A percentile compares a stretch with the other conserved stretches of the same genome.
Conservation (phyloP, 2,113 vertebrate species). For the Loxodonta africana region DNA sequence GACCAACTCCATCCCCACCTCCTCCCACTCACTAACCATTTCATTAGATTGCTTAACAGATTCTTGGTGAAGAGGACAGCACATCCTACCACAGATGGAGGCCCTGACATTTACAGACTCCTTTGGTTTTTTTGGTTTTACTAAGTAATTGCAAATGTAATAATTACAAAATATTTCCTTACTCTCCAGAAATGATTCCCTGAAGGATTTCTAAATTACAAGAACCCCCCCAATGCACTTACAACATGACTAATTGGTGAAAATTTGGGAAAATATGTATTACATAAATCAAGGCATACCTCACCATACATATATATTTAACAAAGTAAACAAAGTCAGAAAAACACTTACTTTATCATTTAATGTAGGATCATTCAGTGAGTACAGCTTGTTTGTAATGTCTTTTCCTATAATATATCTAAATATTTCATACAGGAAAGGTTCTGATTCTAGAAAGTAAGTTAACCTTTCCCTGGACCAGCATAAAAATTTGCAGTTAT, state of each 20-base stretch:
- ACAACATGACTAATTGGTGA: neutral
- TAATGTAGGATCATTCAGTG: constrained; percentile 97
- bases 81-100: neutral
- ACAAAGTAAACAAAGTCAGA: neutral
- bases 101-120: neutral
- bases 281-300: neutral
- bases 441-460: constrained; percentile 97
- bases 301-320: neutral
- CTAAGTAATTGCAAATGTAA: neutral
- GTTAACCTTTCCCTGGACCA: constrained; percentile 98
- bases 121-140: neutral
- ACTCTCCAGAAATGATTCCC: neutral
- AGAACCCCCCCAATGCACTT: neutral
- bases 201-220: neutral
- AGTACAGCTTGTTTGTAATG: constrained; percentile 99
- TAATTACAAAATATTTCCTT: neutral
- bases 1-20: accelerated
- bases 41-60: neutral
- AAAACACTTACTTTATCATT: constrained; percentile 94
- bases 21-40: neutral
- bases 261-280: constrained; percentile 6
- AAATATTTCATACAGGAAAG: constrained; percentile 98
- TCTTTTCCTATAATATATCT: constrained; percentile 98
- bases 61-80: neutral
- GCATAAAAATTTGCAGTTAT: constrained; percentile 97